A percentile compares a stretch with the other conserved stretches of the same genome.
phyloP scores from a whole-genome alignment of 1,140 invertebrate genomes.

The Mycetomoellerius zeteki region DNA sequence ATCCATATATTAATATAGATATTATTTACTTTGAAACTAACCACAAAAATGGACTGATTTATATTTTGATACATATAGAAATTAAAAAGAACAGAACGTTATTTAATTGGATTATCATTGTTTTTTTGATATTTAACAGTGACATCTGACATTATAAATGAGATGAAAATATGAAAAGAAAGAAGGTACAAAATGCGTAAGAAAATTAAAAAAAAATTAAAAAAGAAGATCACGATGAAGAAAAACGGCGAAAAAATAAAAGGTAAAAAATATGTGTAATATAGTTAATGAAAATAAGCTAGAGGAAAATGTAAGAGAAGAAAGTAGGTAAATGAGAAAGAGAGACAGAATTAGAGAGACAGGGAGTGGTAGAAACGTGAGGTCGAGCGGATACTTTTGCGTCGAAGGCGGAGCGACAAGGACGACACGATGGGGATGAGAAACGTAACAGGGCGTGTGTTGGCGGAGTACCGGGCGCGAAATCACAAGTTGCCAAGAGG shows the following conservation, averaged over 20 bases:
- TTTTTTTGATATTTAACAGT: no score
- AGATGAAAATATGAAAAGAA: background rate
- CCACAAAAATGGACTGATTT: no score
- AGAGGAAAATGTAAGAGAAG: background rate
- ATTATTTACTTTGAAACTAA: no score
- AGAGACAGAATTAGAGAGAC: background rate
- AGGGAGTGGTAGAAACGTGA: conserved; percentile 26
- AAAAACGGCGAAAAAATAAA: background rate
- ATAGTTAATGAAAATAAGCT: background rate
- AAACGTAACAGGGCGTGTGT: conserved; percentile 76
- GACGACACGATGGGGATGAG: conserved; percentile 49
- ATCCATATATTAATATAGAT: no score
- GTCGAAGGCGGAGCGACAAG: conserved; percentile 18
- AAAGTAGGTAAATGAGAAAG: conserved; percentile 22
- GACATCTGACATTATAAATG: no score
- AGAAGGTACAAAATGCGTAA: background rate
- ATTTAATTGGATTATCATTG: no score
- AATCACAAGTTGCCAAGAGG: conserved; percentile 86
- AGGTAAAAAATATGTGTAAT: background rate
- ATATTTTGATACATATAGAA: no score
- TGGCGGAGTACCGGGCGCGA: conserved; percentile 80
- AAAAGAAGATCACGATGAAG: background rate
- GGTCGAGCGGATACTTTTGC: conserved; percentile 50
- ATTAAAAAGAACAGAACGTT: no score
- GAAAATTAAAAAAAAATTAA: conserved; percentile 6